Evolutionary conservation across 2,888 invertebrate genomes (phyloP).

Genomic region (Eristalis pertinax): DNA sequence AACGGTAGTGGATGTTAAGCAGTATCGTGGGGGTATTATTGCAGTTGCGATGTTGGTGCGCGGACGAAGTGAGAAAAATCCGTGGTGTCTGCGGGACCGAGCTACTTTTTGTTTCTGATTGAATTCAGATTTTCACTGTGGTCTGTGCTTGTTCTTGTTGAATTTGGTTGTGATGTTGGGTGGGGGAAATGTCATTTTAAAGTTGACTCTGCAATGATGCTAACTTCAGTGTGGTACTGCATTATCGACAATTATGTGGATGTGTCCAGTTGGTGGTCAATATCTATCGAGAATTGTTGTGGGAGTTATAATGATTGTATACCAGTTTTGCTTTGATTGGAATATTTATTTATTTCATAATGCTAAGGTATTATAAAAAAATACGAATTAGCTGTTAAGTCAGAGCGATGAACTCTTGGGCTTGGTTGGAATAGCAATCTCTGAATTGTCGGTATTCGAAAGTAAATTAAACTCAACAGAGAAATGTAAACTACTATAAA

Average conservation of each 20-base stretch:
- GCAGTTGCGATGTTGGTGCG: slow-evolving; percentile 31
- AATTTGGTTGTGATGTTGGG: background rate
- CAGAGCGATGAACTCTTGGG: no score
- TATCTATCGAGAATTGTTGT: no score
- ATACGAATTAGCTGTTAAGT: no score
- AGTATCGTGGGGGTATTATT: slow-evolving; percentile 5
- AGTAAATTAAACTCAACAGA: no score
- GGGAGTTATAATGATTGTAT: no score
- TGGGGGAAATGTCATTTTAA: slow-evolving; percentile 35
- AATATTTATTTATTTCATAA: no score
- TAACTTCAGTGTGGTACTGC: slow-evolving; percentile 18
- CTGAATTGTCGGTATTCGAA: no score
- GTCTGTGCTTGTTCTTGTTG: slow-evolving; percentile 42
- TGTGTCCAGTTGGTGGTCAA: slow-evolving; percentile 21
- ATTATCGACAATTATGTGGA: slow-evolving; percentile 11
- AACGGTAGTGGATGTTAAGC: background rate
- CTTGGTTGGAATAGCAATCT: no score
- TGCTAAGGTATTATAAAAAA: no score
- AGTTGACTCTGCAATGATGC: background rate
- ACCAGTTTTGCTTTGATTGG: no score
- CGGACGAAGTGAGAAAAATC: slow-evolving; percentile 35
- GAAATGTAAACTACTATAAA: no score
- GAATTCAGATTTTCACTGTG: slow-evolving; percentile 48
- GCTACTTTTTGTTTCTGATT: slow-evolving; percentile 56
- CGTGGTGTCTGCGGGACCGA: slow-evolving; percentile 57